These are phyloP conservation scores for Cryptus armator DNA, from an alignment of 2,888 invertebrate genomes.

Conservation along the genomic window DNA sequence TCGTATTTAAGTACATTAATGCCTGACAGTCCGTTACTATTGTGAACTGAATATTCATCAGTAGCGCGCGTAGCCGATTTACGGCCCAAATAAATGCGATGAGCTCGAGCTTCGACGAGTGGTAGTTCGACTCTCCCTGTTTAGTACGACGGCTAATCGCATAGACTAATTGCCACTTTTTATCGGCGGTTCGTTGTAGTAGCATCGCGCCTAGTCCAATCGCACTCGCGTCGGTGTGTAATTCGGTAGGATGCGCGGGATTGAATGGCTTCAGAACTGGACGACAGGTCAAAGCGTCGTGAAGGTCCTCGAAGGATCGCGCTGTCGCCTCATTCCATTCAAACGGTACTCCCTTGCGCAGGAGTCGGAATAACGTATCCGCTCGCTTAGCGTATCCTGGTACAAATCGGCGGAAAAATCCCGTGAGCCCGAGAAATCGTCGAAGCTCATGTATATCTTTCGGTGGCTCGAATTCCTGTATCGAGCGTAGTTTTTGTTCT, in stretches of 20 bases:
- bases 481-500: slow-evolving; percentile 1
- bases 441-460: slow-evolving; percentile 42
- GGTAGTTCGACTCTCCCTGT: slow-evolving; percentile 60
- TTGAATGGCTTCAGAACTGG: slow-evolving; percentile 34
- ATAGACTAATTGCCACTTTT: slow-evolving; percentile 65
- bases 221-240: slow-evolving; percentile 51
- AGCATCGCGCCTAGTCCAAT: slow-evolving; percentile 39
- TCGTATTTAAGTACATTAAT: slow-evolving; percentile 62
- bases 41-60: slow-evolving; percentile 24
- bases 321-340: slow-evolving; percentile 28
- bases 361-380: slow-evolving; percentile 19
- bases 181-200: slow-evolving; percentile 2
- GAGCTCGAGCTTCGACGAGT: slow-evolving; percentile 65
- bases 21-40: slow-evolving; percentile 67
- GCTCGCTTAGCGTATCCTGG: slow-evolving; percentile 21
- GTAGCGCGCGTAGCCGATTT: slow-evolving; percentile 29
- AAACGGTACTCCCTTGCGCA: slow-evolving; percentile 25
- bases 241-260: slow-evolving; percentile 37
- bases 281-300: slow-evolving; percentile 29
- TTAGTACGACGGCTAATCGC: slow-evolving; percentile 69
- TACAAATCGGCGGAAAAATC: slow-evolving; percentile 55
- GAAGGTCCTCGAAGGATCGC: slow-evolving; percentile 41
- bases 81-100: slow-evolving; percentile 69
- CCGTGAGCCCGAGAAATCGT: slow-evolving; percentile 39
- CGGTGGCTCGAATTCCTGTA: slow-evolving; percentile 35